Evolutionary conservation across 1,140 invertebrate species (phyloP).

Genomic region (Drosophila prosaltans): DNA sequence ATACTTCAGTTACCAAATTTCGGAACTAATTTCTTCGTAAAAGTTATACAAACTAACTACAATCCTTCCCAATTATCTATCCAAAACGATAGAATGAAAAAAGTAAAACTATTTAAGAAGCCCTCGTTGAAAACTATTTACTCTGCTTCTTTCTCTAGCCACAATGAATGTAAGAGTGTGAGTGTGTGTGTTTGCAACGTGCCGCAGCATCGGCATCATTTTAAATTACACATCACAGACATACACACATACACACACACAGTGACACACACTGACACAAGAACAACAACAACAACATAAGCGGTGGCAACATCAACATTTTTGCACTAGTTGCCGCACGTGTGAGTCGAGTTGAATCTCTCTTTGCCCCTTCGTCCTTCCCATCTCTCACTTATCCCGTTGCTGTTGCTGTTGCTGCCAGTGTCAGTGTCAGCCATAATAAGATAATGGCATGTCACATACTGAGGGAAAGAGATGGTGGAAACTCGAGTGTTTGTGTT

Average conservation of each 20-base stretch:
- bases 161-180: conserved; percentile 27
- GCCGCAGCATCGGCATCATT: conserved; percentile 73
- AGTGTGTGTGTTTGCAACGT: conserved; percentile 57
- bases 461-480: conserved; percentile 33
- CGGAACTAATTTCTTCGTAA: neutral
- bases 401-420: conserved; percentile 11
- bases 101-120: conserved; percentile 3
- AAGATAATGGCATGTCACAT: conserved; percentile 77
- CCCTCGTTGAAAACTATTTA: conserved; percentile 54
- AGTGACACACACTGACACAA: neutral
- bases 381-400: neutral
- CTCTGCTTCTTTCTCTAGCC: conserved; percentile 36
- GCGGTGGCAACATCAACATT: conserved; percentile 59
- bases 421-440: conserved; percentile 70
- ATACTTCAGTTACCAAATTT: too few relatives aligned
- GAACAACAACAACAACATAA: conserved; percentile 25
- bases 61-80: too few relatives aligned
- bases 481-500: conserved; percentile 4
- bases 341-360: conserved; percentile 30
- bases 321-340: conserved; percentile 69
- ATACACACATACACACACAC: conserved; percentile 19
- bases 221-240: conserved; percentile 72
- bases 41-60: neutral
- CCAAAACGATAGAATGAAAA: too few relatives aligned
- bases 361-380: conserved; percentile 13